These are phyloP conservation scores for Heterodera schachtii DNA, from an alignment of 1,140 invertebrate genomes.

Conservation along the genomic window DNA sequence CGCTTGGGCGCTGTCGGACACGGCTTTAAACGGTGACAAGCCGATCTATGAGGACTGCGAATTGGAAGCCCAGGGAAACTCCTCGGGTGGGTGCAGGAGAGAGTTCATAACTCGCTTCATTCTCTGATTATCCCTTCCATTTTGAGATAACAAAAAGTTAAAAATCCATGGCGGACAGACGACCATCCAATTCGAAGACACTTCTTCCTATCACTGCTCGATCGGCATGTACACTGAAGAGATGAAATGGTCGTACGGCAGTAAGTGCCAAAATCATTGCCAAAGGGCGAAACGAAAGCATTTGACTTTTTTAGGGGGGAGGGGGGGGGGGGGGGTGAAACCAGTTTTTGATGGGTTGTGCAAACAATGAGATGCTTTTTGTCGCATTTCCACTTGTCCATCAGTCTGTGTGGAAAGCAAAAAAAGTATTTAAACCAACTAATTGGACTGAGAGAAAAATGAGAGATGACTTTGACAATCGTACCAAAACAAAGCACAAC, in stretches of 20 bases:
- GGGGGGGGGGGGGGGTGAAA: neutral
- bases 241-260: slow-evolving; percentile 49
- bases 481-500: neutral
- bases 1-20: slow-evolving; percentile 58
- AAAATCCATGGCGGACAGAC: slow-evolving; percentile 55
- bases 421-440: slow-evolving; percentile 13
- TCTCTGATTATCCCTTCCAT: neutral
- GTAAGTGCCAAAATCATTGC: neutral
- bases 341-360: neutral
- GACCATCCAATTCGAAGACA: slow-evolving; percentile 59
- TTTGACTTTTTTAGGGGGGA: neutral
- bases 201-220: slow-evolving; percentile 64
- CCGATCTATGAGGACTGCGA: slow-evolving; percentile 57
- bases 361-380: slow-evolving; percentile 9
- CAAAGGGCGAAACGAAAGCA: slow-evolving; percentile 33
- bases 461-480: neutral
- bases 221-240: slow-evolving; percentile 64
- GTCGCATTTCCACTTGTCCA: neutral
- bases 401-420: neutral
- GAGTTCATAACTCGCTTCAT: neutral
- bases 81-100: neutral
- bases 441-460: neutral
- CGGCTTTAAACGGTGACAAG: slow-evolving; percentile 56
- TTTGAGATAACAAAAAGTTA: slow-evolving; percentile 59
- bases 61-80: slow-evolving; percentile 56